phyloP scores from a whole-genome alignment of 2,113 vertebrate species.

The Fulmarus glacialis region DNA sequence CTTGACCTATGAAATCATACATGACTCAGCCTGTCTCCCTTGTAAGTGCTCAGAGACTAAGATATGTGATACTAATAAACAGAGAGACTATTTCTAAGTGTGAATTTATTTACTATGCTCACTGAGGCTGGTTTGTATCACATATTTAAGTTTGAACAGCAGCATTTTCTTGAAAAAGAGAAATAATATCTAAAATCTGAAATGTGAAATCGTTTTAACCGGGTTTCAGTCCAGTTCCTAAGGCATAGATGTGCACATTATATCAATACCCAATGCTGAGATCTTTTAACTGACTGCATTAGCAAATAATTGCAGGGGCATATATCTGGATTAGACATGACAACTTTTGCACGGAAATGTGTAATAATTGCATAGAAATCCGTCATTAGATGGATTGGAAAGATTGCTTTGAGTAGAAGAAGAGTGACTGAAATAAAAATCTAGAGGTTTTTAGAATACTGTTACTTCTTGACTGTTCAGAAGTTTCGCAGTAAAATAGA shows the following conservation, averaged over 20 bases:
- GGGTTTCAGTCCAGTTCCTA: not conserved
- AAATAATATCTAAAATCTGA: not conserved
- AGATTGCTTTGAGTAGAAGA: not conserved
- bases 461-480: not conserved
- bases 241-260: not conserved
- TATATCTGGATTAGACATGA: not conserved
- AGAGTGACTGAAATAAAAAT: not conserved
- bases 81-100: not conserved
- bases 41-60: not conserved
- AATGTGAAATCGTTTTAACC: not conserved
- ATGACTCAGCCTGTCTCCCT: not conserved
- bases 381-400: not conserved
- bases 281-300: not conserved
- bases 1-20: slow-evolving; percentile 1
- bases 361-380: not conserved
- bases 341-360: not conserved
- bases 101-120: not conserved
- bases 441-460: not conserved
- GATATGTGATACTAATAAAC: not conserved
- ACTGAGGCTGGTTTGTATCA: not conserved
- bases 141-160: not conserved
- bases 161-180: not conserved
- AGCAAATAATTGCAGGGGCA: not conserved
- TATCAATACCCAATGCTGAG: not conserved
- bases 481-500: not conserved